Evolutionary conservation across 2,888 invertebrate genomes (phyloP).

Genomic region (Allacma fusca): DNA sequence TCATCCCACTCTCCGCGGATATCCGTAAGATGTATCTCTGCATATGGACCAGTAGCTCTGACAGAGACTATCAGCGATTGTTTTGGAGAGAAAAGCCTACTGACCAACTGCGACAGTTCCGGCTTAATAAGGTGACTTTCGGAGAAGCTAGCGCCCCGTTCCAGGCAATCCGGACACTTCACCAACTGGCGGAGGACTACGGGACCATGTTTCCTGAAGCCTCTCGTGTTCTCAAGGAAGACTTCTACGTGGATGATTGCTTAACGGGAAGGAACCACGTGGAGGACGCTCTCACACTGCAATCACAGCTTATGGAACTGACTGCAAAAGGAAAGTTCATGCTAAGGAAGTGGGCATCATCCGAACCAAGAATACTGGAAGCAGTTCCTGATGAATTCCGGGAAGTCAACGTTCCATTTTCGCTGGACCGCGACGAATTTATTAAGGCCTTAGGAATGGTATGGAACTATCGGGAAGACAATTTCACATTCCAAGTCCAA

Average conservation of each 20-base stretch:
- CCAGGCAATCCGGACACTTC: conserved; percentile 56
- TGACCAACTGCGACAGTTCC: conserved; percentile 43
- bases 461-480: too few species aligned
- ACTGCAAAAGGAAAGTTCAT: conserved; percentile 50
- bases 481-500: too few species aligned
- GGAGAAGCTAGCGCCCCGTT: conserved; percentile 56
- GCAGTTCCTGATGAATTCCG: conserved; percentile 23
- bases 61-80: too few species aligned
- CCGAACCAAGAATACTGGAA: conserved; percentile 33
- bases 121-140: conserved; percentile 58
- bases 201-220: conserved; percentile 56
- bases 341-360: conserved; percentile 60
- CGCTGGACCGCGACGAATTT: too few species aligned
- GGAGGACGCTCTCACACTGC: conserved; percentile 51
- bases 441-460: too few species aligned
- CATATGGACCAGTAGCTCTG: too few species aligned
- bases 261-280: conserved; percentile 55
- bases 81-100: too few species aligned
- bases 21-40: too few species aligned
- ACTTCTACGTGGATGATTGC: conserved; percentile 63
- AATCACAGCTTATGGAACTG: conserved; percentile 48
- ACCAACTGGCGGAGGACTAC: conserved; percentile 56
- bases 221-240: conserved; percentile 63
- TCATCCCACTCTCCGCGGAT: too few species aligned
- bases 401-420: too few species aligned